Evolutionary conservation across 2,888 invertebrate species (phyloP), one percentile per base, ranked within the genome.

Genomic region (Dryadula phaetusa): DNA sequence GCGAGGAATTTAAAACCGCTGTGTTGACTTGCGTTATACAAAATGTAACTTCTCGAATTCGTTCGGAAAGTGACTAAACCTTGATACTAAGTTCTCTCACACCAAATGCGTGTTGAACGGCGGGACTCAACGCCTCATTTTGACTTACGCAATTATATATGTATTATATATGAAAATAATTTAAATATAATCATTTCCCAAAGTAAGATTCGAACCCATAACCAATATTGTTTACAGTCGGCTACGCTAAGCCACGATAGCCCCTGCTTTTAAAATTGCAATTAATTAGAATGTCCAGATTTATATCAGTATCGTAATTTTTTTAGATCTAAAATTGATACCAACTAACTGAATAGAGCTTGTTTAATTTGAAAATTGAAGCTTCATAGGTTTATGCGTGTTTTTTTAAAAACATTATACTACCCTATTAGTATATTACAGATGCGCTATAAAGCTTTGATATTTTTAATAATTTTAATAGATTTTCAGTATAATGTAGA

Each of bases 381-480:
- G n/a, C 25, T 49, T 49, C n/a, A 47, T 47, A 14, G 22, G 47
- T 47, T 47, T 25, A 14, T 22, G 47, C 22, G 3, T 49, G 25
- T 49, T 49, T 20, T 46, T 49, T n/a, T 25, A 49, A 49, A 49
- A 47, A n/a, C 12, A 47, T 47, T 47, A 47, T 22, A 25, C 47
- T 25, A 25, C 22, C 25, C 47, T 49, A 22, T 49, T 25, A 49
- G 47, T 49, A 25, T 6, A 49, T 49, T 49, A 47, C 47, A 47
- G 14, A 22, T 2, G 1, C 22, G 12, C 20, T 7, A 22, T n/a
- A 25, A 22, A 5, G n/a, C 14, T 49, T 25, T 49, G 14, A 7
- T n/a, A n/a, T 25, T n/a, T 47, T 6, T 10, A 22, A 47, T 6
- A 2, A 22, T 14, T 47, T 22, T 14, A 0, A 22, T 47, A 6